Percentiles rank a stretch among this genome's conserved stretches.
Conservation (phyloP, 2,113 vertebrate species). For the Bucco capensis region DNA sequence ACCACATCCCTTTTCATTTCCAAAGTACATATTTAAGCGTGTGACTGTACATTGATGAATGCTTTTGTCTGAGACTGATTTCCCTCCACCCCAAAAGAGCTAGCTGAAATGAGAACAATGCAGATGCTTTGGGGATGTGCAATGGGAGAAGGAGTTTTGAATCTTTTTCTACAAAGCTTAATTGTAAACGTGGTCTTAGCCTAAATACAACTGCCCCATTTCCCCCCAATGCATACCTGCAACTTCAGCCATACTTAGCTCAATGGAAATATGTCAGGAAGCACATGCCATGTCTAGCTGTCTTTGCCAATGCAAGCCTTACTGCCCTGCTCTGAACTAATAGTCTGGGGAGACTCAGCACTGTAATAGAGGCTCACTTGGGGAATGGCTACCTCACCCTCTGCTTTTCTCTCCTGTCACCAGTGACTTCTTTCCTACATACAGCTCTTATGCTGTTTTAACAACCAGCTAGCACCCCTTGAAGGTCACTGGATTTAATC, state of each 20-base stretch:
- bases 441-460: neutral
- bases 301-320: neutral
- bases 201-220: neutral
- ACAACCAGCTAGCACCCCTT: neutral
- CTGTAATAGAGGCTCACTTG: accelerated
- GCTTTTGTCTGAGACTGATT: neutral
- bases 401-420: neutral
- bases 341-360: too few species aligned
- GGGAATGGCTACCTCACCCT: neutral
- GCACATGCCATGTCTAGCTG: neutral
- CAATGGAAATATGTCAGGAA: neutral
- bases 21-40: neutral
- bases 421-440: neutral
- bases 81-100: neutral
- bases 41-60: neutral
- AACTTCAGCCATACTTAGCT: neutral
- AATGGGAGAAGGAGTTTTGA: neutral
- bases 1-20: neutral
- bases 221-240: neutral
- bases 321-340: neutral
- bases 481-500: neutral
- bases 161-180: neutral
- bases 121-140: too few species aligned
- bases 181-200: neutral
- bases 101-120: neutral